Conservation (phyloP, 2,888 invertebrate genomes). For the Micoletzkya japonica region DNA sequence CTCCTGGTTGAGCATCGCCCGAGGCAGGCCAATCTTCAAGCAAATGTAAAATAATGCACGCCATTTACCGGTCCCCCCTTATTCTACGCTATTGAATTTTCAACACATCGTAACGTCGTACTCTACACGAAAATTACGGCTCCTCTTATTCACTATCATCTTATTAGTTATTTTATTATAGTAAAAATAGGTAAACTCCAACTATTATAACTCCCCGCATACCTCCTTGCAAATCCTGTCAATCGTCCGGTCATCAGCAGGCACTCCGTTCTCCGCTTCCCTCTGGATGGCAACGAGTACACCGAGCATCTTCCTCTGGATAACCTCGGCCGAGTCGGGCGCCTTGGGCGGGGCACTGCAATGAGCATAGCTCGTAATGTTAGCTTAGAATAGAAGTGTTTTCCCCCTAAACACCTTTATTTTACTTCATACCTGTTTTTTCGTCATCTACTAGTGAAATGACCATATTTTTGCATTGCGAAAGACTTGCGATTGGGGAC, state of each 20-base stretch:
- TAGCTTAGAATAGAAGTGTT: too few species aligned
- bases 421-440: too few species aligned
- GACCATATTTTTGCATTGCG: not conserved
- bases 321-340: not conserved
- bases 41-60: too few species aligned
- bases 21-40: not conserved
- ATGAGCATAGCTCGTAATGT: too few species aligned
- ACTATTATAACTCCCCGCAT: not conserved
- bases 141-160: too few species aligned
- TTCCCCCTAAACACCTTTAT: too few species aligned
- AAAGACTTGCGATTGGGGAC: not conserved
- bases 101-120: not conserved
- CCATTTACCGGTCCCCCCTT: too few species aligned
- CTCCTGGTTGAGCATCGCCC: not conserved
- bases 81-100: too few species aligned
- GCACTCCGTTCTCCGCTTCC: slow-evolving; percentile 4
- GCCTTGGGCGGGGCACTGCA: not conserved
- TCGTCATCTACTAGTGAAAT: too few species aligned
- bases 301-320: slow-evolving; percentile 20
- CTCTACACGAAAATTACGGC: too few species aligned
- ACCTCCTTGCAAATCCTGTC: slow-evolving; percentile 18
- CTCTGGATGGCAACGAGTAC: slow-evolving; percentile 9
- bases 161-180: too few species aligned
- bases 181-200: not conserved
- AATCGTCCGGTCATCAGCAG: not conserved